Evolutionary conservation across 1,140 invertebrate genomes (phyloP).

Genomic region (Drosophila simulans): DNA sequence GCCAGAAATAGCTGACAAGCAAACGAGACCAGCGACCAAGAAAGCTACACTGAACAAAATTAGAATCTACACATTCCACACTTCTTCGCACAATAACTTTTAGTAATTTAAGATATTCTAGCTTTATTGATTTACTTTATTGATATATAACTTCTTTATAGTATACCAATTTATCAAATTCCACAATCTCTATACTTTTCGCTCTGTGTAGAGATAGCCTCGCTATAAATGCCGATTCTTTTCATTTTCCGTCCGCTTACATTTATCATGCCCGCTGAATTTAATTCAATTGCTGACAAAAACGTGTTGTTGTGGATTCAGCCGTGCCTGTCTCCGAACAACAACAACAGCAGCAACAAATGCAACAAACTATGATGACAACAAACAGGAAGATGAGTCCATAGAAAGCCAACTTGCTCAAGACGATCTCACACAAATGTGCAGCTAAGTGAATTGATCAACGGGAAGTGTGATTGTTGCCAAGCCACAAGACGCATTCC

Average conservation of each 20-base stretch:
- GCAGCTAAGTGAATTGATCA: conserved; percentile 71
- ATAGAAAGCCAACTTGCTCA: conserved; percentile 50
- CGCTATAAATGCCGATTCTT: conserved; percentile 23
- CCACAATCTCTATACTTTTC: conserved; percentile 13
- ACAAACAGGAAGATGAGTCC: conserved; percentile 43
- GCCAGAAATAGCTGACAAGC: conserved; percentile 59
- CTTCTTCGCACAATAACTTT: too few species aligned
- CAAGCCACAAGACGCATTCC: conserved; percentile 43
- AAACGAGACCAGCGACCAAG: conserved; percentile 13
- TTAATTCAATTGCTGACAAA: conserved; percentile 78
- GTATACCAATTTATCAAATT: too few species aligned
- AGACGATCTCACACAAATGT: conserved; percentile 56
- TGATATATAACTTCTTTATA: too few species aligned
- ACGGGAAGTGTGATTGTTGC: conserved; percentile 17
- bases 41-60: conserved; percentile 15
- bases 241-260: conserved; percentile 32
- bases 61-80: neutral
- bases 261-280: conserved; percentile 60
- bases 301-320: conserved; percentile 54
- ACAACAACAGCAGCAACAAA: conserved; percentile 48
- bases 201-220: conserved; percentile 17
- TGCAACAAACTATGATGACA: conserved; percentile 34
- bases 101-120: too few species aligned
- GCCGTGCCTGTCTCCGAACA: conserved; percentile 70
- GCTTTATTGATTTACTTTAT: too few species aligned